These are phyloP conservation scores for Tillus elongatus DNA, from an alignment of 2,888 invertebrate genomes.

Conservation along the genomic window DNA sequence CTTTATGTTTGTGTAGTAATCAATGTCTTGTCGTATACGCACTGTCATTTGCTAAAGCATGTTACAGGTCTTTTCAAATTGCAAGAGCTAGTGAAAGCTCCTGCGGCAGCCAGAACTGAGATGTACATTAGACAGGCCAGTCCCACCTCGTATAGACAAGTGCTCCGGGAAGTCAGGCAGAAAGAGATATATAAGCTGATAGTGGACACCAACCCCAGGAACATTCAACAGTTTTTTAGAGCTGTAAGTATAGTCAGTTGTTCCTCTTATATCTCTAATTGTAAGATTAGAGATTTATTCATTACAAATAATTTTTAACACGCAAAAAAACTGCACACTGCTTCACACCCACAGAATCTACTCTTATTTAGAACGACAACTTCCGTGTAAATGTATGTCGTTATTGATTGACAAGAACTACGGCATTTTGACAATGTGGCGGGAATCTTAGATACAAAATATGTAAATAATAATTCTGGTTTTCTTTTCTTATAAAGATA, in stretches of 20 bases:
- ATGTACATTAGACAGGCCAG: constrained; percentile 73
- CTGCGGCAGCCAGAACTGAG: constrained; percentile 56
- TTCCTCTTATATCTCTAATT: constrained; percentile 8
- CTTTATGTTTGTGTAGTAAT: too few relatives aligned
- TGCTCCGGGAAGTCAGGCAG: constrained; percentile 73
- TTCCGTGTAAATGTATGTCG: too few relatives aligned
- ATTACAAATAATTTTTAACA: too few relatives aligned
- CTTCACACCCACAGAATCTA: too few relatives aligned
- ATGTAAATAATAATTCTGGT: too few relatives aligned
- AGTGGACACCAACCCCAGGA: constrained; percentile 76
- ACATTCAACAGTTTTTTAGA: constrained; percentile 73
- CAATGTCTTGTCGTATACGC: too few relatives aligned
- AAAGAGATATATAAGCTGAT: constrained; percentile 81
- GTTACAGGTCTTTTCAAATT: constrained; percentile 70
- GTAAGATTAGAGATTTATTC: constrained; percentile 2
- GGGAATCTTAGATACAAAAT: too few relatives aligned
- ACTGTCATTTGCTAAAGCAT: not conserved
- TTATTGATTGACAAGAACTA: too few relatives aligned
- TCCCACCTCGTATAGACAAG: constrained; percentile 59
- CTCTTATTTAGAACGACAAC: too few relatives aligned
- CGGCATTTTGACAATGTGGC: too few relatives aligned
- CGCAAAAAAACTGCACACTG: too few relatives aligned
- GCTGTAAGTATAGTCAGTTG: constrained; percentile 77
- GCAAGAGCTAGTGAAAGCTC: constrained; percentile 69
- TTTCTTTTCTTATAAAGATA: too few relatives aligned